phyloP scores from a whole-genome alignment of 2,888 invertebrate genomes.

The Minunthozetes semirufus region DNA sequence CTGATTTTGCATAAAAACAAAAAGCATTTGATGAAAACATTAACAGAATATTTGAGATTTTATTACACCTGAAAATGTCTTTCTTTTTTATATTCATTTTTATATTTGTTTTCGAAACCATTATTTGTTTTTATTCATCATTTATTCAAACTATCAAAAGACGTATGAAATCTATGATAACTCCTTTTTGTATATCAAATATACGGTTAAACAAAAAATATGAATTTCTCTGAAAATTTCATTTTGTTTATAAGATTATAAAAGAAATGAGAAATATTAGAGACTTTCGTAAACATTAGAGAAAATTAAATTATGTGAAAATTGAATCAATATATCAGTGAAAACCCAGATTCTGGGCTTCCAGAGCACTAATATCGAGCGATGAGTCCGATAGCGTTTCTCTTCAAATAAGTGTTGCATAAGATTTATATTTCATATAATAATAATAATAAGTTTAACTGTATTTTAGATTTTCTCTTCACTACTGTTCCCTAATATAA shows the following conservation, averaged over 20 bases:
- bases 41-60: not conserved
- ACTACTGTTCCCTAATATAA: not conserved
- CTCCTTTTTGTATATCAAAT: too few relatives aligned
- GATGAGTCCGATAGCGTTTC: not conserved
- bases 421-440: conserved; percentile 10
- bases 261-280: not conserved
- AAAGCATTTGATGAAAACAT: not conserved
- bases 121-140: too few relatives aligned
- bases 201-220: too few relatives aligned
- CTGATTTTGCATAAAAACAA: not conserved
- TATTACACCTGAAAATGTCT: too few relatives aligned
- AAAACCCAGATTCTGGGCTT: not conserved
- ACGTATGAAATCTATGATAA: too few relatives aligned
- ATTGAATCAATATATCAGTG: conserved; percentile 13
- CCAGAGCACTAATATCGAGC: too few relatives aligned
- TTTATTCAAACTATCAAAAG: too few relatives aligned
- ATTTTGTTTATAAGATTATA: not conserved
- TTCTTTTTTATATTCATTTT: too few relatives aligned
- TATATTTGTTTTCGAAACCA: too few relatives aligned
- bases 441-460: not conserved
- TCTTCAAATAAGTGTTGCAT: not conserved
- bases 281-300: not conserved
- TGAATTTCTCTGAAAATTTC: not conserved
- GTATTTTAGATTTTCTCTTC: not conserved
- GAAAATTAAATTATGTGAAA: not conserved